Evolutionary conservation across 2,797 vertebrate genomes (phyloP).

Genomic region (Iguana delicatissima): DNA sequence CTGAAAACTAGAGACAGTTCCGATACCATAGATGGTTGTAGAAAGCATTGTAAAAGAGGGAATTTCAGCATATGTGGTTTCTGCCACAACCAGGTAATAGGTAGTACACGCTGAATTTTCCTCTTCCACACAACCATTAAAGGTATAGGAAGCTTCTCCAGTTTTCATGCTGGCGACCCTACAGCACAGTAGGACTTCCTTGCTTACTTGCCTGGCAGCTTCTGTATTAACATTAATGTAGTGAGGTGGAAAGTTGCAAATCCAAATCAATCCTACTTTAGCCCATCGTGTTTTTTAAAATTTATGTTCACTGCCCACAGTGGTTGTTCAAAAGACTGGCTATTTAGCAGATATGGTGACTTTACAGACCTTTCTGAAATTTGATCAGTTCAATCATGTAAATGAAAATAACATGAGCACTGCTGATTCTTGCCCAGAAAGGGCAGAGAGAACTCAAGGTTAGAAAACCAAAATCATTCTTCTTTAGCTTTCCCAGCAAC

Average conservation of each 20-base stretch:
- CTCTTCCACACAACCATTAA: too few relatives aligned
- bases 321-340: background rate
- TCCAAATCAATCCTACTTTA: background rate
- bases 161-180: background rate
- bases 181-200: background rate
- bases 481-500: conserved; percentile 52
- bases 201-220: background rate
- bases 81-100: too few relatives aligned
- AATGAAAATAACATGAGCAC: conserved; percentile 26
- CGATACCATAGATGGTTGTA: too few relatives aligned
- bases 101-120: too few relatives aligned
- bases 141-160: too few relatives aligned
- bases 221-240: background rate
- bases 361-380: background rate
- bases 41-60: too few relatives aligned
- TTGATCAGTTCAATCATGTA: conserved; percentile 34
- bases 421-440: conserved; percentile 39
- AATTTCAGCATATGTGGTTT: too few relatives aligned
- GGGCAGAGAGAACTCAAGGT: conserved; percentile 65
- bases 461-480: conserved; percentile 74
- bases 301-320: background rate
- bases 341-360: fast-evolving
- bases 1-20: too few relatives aligned
- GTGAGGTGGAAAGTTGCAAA: background rate
- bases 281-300: background rate